Evolutionary conservation across 2,888 invertebrate species (phyloP), one percentile per base, ranked within the genome.

Genomic region (Malthinus flaveolus): DNA sequence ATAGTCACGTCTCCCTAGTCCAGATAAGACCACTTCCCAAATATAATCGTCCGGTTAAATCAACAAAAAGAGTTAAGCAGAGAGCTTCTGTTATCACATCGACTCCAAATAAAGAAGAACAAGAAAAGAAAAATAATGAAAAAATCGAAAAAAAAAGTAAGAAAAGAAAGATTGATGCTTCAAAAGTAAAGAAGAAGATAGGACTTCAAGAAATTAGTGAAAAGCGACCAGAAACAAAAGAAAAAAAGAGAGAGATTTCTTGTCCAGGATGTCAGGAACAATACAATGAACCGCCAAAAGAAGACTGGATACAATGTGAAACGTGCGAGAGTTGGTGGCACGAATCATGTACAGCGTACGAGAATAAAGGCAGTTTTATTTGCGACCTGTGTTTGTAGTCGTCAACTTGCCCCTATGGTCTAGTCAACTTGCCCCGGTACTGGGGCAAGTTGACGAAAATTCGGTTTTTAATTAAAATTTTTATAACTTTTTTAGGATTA

Each of bases 11-110:
- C 34, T 34, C 34, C 9, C n/a, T 34, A 34, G 34, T 34, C 34
- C 34, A 34, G 34, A 34, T 34, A 34, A 34, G 50, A 50, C 44
- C 56, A 62, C 63, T 66, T 65, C 65, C 59, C 59, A 64, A 62
- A 56, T 66, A 70, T 63, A 68, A 68, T 34, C 34, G 34, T 34
- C 34, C 34, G 34, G 34, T 34, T 34, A 34, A 34, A 34, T 34
- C 34, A n/a, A 34, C 34, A 34, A 34, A 34, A 34, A 34, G 34
- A 34, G 34, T 34, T 34, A 34, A 34, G 7, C 34, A 34, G 9
- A 34, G 34, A 34, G 34, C 34, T 34, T 34, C 34, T n/a, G 34
- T 34, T 34, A 34, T 34, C 34, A 34, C 34, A 9, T 34, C 34
- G 34, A 34, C 34, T 34, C 34, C 34, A 34, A 34, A 34, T 50